phyloP scores from a whole-genome alignment of 2,797 vertebrate genomes.

The Pangasius mekongensis region DNA sequence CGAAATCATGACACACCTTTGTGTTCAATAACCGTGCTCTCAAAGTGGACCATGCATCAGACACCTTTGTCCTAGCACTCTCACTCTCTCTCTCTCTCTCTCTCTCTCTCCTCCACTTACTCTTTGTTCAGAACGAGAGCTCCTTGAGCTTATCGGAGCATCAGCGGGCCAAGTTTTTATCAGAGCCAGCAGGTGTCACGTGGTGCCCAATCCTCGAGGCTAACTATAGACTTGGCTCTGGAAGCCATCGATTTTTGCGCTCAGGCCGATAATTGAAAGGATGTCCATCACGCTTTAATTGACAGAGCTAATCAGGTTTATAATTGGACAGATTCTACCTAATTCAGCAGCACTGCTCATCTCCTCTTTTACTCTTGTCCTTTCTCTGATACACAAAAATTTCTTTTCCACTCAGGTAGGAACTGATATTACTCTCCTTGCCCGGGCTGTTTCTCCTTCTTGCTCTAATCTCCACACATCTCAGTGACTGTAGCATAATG shows the following conservation, averaged over 20 bases:
- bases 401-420: background rate
- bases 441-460: constrained; percentile 16
- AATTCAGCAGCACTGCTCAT: constrained; percentile 54
- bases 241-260: constrained; percentile 73
- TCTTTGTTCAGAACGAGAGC: constrained; percentile 64
- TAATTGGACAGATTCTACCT: constrained; percentile 82
- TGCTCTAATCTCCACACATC: constrained; percentile 15
- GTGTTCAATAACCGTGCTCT: background rate
- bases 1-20: background rate
- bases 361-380: constrained; percentile 15
- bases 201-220: constrained; percentile 56
- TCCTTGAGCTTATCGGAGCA: constrained; percentile 72
- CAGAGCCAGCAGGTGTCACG: constrained; percentile 74
- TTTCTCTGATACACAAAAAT: constrained; percentile 36
- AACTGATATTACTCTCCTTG: constrained; percentile 17
- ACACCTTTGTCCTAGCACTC: constrained; percentile 40
- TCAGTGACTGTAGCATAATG: constrained; percentile 27
- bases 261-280: constrained; percentile 76
- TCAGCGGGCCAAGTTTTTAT: constrained; percentile 72
- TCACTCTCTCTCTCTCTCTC: constrained; percentile 25
- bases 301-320: constrained; percentile 85
- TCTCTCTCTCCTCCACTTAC: constrained; percentile 1
- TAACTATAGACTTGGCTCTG: constrained; percentile 59
- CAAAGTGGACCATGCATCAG: constrained; percentile 22
- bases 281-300: constrained; percentile 84